Evolutionary conservation across 2,888 invertebrate genomes (phyloP), one percentile per base, ranked within the genome.

Genomic region (Labia minor): DNA sequence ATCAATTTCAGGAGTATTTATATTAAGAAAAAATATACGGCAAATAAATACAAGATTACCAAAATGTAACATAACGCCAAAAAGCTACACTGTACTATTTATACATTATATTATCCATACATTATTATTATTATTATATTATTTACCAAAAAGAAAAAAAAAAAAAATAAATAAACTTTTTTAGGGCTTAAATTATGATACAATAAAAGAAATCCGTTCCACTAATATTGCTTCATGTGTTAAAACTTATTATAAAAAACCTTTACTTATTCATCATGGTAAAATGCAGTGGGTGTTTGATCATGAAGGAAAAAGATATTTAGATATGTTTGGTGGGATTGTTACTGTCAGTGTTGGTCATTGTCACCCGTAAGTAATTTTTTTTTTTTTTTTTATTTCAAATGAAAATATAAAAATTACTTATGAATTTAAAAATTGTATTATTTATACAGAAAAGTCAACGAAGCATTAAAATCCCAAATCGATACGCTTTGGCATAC

Each of bases 301-400:
- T 77, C 84, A 89, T 70, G 82, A 85, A 66, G 95, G 95, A 1
- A 86, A 83, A 70, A 83, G 93, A 72, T 99, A 96, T 77, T 81
- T 99, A 71, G 98, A 99, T 77, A 86, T 98, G 81, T 94, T 95
- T 76, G 97, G 88, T 3, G 98, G 98, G 6, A 97, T 99, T 72
- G 96, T 95, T 16, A 99, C 98, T 0, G 92, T 98, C 49, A 95
- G 95, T 66, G 95, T 97, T 1, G 97, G 97, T 19, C 98, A 98
- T 77, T 95, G 94, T 76, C 98, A 98, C 81, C 96, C 97, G 94
- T 95, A 82, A 87, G 90, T 84, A 61, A 18, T 11, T 21, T 26
- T 26, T 26, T 6, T 26, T 26, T 26, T 6, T 26, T 26, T 26
- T 26, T 26, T 26, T 26, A 26, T 26, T 26, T 26, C n/a, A n/a